Conservation (phyloP, 1,140 invertebrate genomes). For the Hyles vespertilio region DNA sequence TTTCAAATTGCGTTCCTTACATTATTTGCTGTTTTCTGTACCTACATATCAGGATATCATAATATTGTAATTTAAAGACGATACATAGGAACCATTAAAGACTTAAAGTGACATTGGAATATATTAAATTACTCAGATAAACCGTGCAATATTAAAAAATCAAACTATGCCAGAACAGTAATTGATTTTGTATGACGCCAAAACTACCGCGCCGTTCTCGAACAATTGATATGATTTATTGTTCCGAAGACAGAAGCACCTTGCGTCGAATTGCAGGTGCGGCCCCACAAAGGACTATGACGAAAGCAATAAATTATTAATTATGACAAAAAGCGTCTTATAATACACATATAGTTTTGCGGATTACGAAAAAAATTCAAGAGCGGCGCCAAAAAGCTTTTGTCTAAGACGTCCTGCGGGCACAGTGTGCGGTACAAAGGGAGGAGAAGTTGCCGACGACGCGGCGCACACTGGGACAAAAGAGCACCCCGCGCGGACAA, state of each 20-base stretch:
- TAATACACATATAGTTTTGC: constrained; percentile 45
- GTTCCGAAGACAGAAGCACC: constrained; percentile 61
- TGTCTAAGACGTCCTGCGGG: constrained; percentile 64
- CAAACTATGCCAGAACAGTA: too few relatives aligned
- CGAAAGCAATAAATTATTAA: constrained; percentile 73
- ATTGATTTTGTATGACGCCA: too few relatives aligned
- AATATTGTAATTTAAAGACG: too few relatives aligned
- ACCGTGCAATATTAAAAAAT: too few relatives aligned
- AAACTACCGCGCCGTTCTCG: too few relatives aligned
- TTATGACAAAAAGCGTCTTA: constrained; percentile 61
- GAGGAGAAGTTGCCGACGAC: constrained; percentile 48
- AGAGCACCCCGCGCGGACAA: constrained; percentile 58
- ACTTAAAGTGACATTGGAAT: too few relatives aligned
- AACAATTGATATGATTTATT: constrained; percentile 12
- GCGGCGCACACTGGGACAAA: constrained; percentile 57
- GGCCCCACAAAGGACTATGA: constrained; percentile 46
- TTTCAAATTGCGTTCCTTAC: too few relatives aligned
- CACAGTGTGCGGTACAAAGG: constrained; percentile 40
- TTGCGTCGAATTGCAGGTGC: constrained; percentile 53
- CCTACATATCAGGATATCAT: too few relatives aligned
- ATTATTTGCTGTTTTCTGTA: too few relatives aligned
- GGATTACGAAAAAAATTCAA: constrained; percentile 45
- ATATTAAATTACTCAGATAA: too few relatives aligned
- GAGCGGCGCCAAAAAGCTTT: constrained; percentile 63
- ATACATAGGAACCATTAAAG: too few relatives aligned